phyloP scores from a whole-genome alignment of 2,797 vertebrate genomes.

The Rhynchonycteris naso region DNA sequence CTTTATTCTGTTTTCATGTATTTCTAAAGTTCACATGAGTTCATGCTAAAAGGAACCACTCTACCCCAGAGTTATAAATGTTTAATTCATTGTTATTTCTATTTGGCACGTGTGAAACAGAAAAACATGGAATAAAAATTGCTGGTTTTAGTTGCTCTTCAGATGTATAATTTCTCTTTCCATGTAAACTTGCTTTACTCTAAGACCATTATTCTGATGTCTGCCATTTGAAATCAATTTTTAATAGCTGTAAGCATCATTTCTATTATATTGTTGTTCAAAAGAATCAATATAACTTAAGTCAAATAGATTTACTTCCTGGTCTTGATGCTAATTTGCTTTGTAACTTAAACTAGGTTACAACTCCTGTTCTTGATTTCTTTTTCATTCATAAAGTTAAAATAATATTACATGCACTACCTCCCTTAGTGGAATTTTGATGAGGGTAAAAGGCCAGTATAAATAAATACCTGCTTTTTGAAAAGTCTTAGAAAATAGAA shows the following conservation, averaged over 20 bases:
- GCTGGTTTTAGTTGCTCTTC: not conserved
- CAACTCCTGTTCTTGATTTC: not conserved
- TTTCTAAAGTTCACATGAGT: not conserved
- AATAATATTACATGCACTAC: not conserved
- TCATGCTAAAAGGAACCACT: not conserved
- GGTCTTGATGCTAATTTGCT: not conserved
- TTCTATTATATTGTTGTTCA: not conserved
- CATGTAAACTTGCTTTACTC: not conserved
- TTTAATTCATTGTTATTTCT: not conserved
- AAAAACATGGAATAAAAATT: not conserved
- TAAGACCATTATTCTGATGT: not conserved
- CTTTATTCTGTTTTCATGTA: not conserved
- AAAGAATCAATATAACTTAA: not conserved
- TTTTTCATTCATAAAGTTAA: constrained; percentile 10
- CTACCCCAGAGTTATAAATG: not conserved
- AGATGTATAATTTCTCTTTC: not conserved
- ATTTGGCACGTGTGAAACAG: not conserved
- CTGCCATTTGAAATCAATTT: not conserved
- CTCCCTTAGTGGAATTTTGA: not conserved
- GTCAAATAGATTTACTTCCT: not conserved
- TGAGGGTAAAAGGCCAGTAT: not conserved
- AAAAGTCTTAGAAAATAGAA: not conserved
- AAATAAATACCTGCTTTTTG: not conserved
- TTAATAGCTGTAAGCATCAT: not conserved
- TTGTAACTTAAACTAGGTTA: not conserved